These are phyloP conservation scores for Oxygymnocypris stewartii DNA, from an alignment of 2,113 vertebrate genomes.

Conservation along the genomic window DNA sequence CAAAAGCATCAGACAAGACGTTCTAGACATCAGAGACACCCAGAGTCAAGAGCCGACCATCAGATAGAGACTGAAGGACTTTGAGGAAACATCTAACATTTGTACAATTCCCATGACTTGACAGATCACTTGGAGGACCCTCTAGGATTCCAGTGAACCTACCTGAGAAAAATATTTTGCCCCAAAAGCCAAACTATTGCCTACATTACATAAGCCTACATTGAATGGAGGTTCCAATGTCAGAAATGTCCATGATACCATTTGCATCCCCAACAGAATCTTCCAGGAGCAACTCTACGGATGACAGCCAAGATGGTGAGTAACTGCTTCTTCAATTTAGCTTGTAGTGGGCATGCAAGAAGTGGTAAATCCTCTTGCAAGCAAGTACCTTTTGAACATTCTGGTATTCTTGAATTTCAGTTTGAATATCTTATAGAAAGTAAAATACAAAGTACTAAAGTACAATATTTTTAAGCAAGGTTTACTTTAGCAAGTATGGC, in stretches of 20 bases:
- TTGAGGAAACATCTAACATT: slow-evolving; percentile 14
- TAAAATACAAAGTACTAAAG: background rate
- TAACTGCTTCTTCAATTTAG: background rate
- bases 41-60: slow-evolving; percentile 4
- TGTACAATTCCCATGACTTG: background rate
- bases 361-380: too few species aligned
- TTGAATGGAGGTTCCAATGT: slow-evolving; percentile 67
- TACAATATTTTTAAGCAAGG: background rate
- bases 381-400: background rate
- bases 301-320: slow-evolving; percentile 79
- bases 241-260: slow-evolving; percentile 66
- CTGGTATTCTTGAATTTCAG: background rate
- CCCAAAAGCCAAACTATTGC: background rate
- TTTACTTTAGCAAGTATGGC: background rate
- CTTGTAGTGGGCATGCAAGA: background rate
- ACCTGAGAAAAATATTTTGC: background rate
- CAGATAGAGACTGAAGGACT: slow-evolving; percentile 22
- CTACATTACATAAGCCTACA: too few species aligned
- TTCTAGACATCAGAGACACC: slow-evolving; percentile 19
- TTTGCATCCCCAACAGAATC: slow-evolving; percentile 66
- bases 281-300: slow-evolving; percentile 66
- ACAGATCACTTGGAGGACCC: background rate
- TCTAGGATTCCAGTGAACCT: slow-evolving; percentile 5
- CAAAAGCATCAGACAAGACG: slow-evolving; percentile 14
- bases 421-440: background rate